Base-by-base conservation (phyloP, 2,888 invertebrate species). In the Lordiphosa fenestrarum region DNA sequence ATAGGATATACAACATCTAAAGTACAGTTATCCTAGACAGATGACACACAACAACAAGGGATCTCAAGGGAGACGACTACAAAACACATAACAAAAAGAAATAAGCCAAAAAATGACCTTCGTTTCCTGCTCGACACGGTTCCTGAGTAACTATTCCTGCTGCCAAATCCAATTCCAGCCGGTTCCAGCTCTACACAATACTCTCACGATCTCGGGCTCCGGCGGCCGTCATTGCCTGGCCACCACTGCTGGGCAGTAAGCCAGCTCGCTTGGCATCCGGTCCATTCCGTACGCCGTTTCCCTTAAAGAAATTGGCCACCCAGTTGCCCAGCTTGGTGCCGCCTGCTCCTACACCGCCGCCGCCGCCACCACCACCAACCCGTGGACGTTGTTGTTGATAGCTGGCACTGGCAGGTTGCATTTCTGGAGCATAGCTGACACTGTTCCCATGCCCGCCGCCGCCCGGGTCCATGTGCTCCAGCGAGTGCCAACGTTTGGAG, bases 401-500 rank as follows among this genome's bases (percentile, higher is more conserved):
- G 4, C 40, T 35, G 30, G 19, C 40, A 21, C 60, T 42, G 9
- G 60, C 33, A 10, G 44, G 6, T n/a, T 44, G 44, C 30, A 87
- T 85, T 40, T 87, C 87, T 25, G 86, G 73, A 1, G 88, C 87
- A 70, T 88, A 88, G 71, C 80, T 80, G 1, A 83, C 84, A 69
- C 83, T 85, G 53, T 87, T 88, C 36, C 84, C 88, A 25, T 84
- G 81, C 5, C 76, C 73, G 3, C 69, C 49, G 4, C 55, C 67
- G 21, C 71, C 73, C 3, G 81, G 84, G 5, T 88, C 88, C 56
- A 95, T 91, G 69, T 93, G 92, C 89, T 96, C 95, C 50, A 95
- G 90, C 44, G 95, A 95, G 76, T 93, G 93, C 94, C 95, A 96
- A 84, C 94, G 92, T 89, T 95, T 95, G 71, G 92, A 86, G 52